Base-by-base conservation (phyloP, 2,797 vertebrate genomes). In the Spinus pinus region DNA sequence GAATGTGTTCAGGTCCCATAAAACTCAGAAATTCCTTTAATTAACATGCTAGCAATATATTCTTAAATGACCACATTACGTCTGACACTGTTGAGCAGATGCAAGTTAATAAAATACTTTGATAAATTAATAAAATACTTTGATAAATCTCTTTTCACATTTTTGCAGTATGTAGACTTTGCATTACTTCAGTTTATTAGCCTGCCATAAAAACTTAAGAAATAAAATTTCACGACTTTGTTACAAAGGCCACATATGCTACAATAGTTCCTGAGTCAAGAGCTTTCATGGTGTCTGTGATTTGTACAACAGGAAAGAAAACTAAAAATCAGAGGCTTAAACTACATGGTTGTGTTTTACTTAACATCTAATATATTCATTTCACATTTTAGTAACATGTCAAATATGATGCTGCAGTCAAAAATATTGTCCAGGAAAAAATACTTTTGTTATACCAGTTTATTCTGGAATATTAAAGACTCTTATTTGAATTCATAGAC, bases 61-160 rank as follows among this genome's bases (percentile, higher is more conserved):
- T 70, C 44, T 60, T 67, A 49, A 89, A 94, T 67, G 6, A 69
- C 1, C 4, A 12, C 9, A 31, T 15, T 64, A 82, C 17, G 18
- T 85, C 67, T 60, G 12, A 10, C 25, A 53, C 7, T 75, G 19
- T 23, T 78, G 65, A 87, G 41, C 39, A 96, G 69, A 90, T 72
- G 47, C 10, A 86, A 64, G 27, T 70, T 74, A 86, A 90, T 81
- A 93, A 96, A 95, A 82, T 66, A 66, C 14, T 70, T 35, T 21
- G 35, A 91, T 18, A 47, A 81, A 27, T 72, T 79, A 86, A 90
- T 81, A 94, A 96, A 96, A 82, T 66, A 64, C 13, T 72, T 35
- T 22, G 33, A 91, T 18, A 47, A 81, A 88, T 83, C 30, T 13
- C 7, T 84, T 81, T 58, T 50, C 57, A 74, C 73, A 73, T 8